phyloP scores from a whole-genome alignment of 2,888 invertebrate species.

The Nycteola revayana region DNA sequence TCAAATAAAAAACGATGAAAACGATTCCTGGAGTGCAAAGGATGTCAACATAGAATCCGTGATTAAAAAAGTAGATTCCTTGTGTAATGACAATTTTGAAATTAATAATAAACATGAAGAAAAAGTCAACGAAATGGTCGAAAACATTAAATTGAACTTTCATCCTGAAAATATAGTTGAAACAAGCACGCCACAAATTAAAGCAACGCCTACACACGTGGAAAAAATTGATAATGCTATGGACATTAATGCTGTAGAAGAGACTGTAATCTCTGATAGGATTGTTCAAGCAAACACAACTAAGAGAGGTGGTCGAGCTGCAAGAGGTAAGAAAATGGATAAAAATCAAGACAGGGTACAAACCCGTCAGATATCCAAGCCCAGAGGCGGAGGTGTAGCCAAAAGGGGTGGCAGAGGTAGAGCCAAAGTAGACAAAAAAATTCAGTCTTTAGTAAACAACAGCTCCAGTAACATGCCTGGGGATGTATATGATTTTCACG shows the following conservation, averaged over 20 bases:
- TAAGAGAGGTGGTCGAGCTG: constrained; percentile 68
- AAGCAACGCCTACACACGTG: constrained; percentile 23
- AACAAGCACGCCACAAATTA: constrained; percentile 17
- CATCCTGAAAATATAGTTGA: constrained; percentile 18
- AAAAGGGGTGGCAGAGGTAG: constrained; percentile 77
- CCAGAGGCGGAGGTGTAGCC: constrained; percentile 51
- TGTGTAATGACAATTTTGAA: constrained; percentile 75
- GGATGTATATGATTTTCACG: constrained; percentile 95
- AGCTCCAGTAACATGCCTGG: constrained; percentile 84
- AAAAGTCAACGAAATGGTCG: constrained; percentile 19
- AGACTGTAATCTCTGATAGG: constrained; percentile 37
- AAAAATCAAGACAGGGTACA: constrained; percentile 65
- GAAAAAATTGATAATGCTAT: constrained; percentile 26
- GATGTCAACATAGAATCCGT: constrained; percentile 91
- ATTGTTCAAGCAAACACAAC: constrained; percentile 22
- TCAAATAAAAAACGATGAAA: constrained; percentile 83
- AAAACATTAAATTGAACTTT: constrained; percentile 13
- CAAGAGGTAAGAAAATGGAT: constrained; percentile 67
- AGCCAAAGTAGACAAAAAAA: constrained; percentile 78
- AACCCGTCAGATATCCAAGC: constrained; percentile 72
- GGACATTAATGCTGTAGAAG: constrained; percentile 34
- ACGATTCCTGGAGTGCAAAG: constrained; percentile 90
- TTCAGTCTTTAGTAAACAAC: constrained; percentile 64
- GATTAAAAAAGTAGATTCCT: constrained; percentile 88
- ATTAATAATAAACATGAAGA: constrained; percentile 36